Evolutionary conservation across 2,797 vertebrate species (phyloP).

Genomic region (Sebastes iracundus): DNA sequence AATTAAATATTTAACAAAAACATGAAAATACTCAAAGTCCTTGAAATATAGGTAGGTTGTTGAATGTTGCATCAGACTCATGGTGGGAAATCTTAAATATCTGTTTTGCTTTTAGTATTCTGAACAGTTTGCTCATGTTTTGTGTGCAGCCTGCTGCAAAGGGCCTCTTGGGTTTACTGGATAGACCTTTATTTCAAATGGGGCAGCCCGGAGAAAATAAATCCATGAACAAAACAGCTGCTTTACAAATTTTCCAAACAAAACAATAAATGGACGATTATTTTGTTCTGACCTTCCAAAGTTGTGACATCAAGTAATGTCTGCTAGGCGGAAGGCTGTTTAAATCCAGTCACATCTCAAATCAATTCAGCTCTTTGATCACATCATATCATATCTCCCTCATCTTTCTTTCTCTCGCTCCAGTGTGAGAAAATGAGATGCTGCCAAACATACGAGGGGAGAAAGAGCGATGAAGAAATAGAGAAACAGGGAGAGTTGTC

Average conservation of each 20-base stretch:
- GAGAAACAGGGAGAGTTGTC: slow-evolving; percentile 1
- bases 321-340: slow-evolving; percentile 2
- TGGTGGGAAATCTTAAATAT: background rate
- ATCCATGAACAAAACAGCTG: slow-evolving; percentile 2
- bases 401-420: slow-evolving; percentile 11
- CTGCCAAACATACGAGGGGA: slow-evolving; percentile 18
- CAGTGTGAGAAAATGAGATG: slow-evolving; percentile 40
- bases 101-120: background rate
- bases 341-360: slow-evolving; percentile 51
- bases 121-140: background rate
- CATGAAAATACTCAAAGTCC: background rate
- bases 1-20: background rate
- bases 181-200: background rate
- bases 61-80: background rate
- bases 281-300: background rate
- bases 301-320: slow-evolving; percentile 9
- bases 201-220: background rate
- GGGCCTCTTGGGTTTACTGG: background rate
- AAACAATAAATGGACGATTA: background rate
- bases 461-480: slow-evolving; percentile 18
- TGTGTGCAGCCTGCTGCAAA: background rate
- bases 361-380: slow-evolving; percentile 50
- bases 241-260: slow-evolving; percentile 6
- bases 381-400: slow-evolving; percentile 34
- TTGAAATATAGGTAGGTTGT: background rate